A percentile compares a stretch with the other conserved stretches of the same genome.
These are phyloP conservation scores for Scophthalmus maximus DNA, from an alignment of 2,113 vertebrate species.

Conservation along the genomic window DNA sequence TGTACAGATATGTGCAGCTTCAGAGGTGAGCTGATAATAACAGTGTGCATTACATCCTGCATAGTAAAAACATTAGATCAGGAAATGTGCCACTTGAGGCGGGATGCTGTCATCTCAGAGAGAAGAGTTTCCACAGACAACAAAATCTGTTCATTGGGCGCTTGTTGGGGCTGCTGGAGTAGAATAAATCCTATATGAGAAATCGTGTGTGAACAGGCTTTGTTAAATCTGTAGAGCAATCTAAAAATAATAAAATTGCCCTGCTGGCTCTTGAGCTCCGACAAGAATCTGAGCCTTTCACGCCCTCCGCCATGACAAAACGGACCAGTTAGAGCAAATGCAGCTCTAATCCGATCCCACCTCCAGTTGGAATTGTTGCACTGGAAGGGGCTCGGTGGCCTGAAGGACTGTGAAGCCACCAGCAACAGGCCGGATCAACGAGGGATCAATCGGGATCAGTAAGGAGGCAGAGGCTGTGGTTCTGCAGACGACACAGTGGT, in stretches of 20 bases:
- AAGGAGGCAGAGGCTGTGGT: slow-evolving; percentile 8
- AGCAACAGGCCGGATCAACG: slow-evolving; percentile 34
- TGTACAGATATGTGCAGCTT: background rate
- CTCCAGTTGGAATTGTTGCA: slow-evolving; percentile 51
- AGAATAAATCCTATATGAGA: background rate
- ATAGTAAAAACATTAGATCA: background rate
- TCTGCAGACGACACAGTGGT: slow-evolving; percentile 27
- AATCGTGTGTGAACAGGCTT: background rate
- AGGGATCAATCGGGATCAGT: slow-evolving; percentile 59
- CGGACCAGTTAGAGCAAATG: slow-evolving; percentile 31
- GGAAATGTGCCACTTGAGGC: background rate
- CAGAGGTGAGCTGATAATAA: slow-evolving; percentile 23
- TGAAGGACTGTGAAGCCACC: slow-evolving; percentile 44
- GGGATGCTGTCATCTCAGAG: background rate
- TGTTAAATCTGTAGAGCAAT: slow-evolving; percentile 5
- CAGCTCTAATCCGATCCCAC: slow-evolving; percentile 47
- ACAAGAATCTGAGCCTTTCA: slow-evolving; percentile 27
- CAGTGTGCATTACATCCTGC: background rate
- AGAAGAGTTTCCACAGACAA: background rate
- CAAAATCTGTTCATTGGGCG: background rate
- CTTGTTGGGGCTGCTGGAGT: background rate
- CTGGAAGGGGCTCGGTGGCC: slow-evolving; percentile 42
- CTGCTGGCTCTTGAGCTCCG: slow-evolving; percentile 16
- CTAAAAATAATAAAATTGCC: slow-evolving; percentile 29
- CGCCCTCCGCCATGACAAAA: background rate